Conservation (phyloP, 2,113 vertebrate species). For the Pygoscelis adeliae region DNA sequence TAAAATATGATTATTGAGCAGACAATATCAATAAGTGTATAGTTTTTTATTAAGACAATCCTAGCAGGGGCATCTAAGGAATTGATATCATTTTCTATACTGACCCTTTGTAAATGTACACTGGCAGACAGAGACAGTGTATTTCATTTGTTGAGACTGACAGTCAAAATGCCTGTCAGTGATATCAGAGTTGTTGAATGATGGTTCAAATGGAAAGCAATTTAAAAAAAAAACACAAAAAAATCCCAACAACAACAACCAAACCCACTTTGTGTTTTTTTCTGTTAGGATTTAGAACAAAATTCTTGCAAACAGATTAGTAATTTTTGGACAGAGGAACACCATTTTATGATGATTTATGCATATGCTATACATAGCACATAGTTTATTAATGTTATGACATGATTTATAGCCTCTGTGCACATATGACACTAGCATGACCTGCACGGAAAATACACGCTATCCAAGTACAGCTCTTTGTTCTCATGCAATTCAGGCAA, state of each 20-base stretch:
- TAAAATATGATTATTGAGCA: constrained; percentile 57
- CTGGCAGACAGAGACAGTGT: neutral
- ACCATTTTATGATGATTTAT: neutral
- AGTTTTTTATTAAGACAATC: constrained; percentile 31
- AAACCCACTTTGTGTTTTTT: neutral
- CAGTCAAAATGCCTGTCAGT: neutral
- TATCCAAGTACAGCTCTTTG: neutral
- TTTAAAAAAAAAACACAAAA: neutral
- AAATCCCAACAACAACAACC: neutral
- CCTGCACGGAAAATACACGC: neutral
- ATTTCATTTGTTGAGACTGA: neutral
- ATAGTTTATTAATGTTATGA: neutral
- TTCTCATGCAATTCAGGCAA: neutral
- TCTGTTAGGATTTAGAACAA: neutral
- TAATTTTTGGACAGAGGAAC: neutral
- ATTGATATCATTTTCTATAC: neutral
- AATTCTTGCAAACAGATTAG: neutral
- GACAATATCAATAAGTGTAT: constrained; percentile 20
- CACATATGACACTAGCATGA: neutral
- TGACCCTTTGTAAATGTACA: neutral
- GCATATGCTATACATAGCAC: neutral
- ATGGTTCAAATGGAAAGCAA: neutral
- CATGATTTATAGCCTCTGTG: neutral
- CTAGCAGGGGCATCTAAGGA: neutral
- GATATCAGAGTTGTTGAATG: neutral